Conservation (phyloP, 2,113 vertebrate species). For the Pogona vitticeps region DNA sequence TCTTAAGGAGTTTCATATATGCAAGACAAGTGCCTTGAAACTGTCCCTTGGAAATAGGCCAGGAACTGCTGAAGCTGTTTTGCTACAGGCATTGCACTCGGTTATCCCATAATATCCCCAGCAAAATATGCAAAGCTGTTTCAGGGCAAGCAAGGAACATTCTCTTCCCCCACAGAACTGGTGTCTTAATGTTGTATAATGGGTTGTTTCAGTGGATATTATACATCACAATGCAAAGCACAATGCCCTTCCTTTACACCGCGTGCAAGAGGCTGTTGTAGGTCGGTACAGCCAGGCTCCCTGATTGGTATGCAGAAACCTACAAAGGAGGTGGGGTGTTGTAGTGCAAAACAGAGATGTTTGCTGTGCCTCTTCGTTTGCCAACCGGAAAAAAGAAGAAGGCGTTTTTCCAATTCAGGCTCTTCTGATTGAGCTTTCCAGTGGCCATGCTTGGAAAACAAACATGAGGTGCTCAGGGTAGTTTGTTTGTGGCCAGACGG, state of each 20-base stretch:
- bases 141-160: background rate
- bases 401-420: conserved; percentile 29
- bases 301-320: conserved; percentile 17
- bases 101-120: background rate
- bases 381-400: conserved; percentile 12
- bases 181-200: background rate
- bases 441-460: conserved; percentile 33
- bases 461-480: background rate
- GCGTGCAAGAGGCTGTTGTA: background rate
- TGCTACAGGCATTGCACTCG: background rate
- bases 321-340: conserved; percentile 23
- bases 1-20: too few species aligned
- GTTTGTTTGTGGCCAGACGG: conserved; percentile 15
- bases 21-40: background rate
- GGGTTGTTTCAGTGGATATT: background rate
- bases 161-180: background rate
- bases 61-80: background rate
- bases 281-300: background rate
- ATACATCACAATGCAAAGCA: background rate
- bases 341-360: conserved; percentile 26
- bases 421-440: conserved; percentile 42
- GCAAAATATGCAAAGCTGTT: background rate
- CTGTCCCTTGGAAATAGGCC: background rate
- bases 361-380: conserved; percentile 33
- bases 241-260: background rate